Base-by-base conservation (phyloP, 2,113 vertebrate genomes). In the Cynoglossus semilaevis region DNA sequence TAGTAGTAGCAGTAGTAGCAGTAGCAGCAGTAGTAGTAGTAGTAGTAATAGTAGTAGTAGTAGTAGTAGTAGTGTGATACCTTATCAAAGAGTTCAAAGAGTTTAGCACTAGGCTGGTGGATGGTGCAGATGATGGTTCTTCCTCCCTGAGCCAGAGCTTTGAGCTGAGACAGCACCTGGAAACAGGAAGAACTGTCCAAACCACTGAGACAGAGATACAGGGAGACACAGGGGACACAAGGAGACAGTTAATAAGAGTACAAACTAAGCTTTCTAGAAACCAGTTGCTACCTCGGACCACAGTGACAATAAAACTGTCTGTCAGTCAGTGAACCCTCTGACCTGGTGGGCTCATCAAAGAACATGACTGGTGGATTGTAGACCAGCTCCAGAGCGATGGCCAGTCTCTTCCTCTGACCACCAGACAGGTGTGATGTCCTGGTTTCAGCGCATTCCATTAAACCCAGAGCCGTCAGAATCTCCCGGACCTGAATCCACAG, bases 301-400 rank as follows among this genome's bases (percentile, higher is more conserved):
- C n/a, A n/a, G n/a, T n/a, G n/a, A n/a, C n/a, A n/a, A n/a, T n/a
- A n/a, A n/a, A n/a, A n/a, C n/a, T n/a, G n/a, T n/a, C n/a, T n/a
- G n/a, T n/a, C n/a, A n/a, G 37, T 38, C 37, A 29, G 22, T 29
- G 2, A 6, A 29, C 22, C 22, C 29, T 51, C 63, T 22, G 88
- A 97, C 96, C 96, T 99, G 4, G 96, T 99, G 59, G 96, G 96
- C 73, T 99, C 96, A 0, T 99, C 96, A 1, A 98, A 98, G 89
- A 99, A 98, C 96, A 99, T 97, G 87, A 99, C 94, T 0, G 96
- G 96, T 0, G 96, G 96, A 64, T 98, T 99, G 82, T 98, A 98
- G 88, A 98, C 94, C 12, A 99, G 92, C 81, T 99, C 96, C 88
- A 95, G 87, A 38, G 95, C 96, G 1, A 99, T 98, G 75, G 96